A percentile compares a stretch with the other conserved stretches of the same genome.
Conservation (phyloP, 2,797 vertebrate species). For the Eutrigla gurnardus region DNA sequence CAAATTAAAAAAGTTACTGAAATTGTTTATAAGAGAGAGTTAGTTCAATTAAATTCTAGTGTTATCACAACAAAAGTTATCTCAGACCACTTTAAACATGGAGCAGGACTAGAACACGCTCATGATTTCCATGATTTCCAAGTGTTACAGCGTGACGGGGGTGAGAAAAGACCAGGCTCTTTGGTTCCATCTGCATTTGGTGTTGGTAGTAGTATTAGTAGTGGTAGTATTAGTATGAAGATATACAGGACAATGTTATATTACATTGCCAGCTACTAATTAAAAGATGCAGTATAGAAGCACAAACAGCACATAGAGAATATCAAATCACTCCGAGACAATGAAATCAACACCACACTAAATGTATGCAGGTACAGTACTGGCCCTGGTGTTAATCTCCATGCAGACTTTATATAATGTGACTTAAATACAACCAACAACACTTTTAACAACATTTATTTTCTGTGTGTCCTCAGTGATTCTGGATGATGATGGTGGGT, state of each 20-base stretch:
- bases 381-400: not conserved
- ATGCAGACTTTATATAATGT: not conserved
- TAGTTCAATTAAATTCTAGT: not conserved
- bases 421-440: not conserved
- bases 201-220: too few relatives aligned
- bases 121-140: too few relatives aligned
- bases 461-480: conserved; percentile 76
- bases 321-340: too few relatives aligned
- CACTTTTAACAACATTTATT: not conserved
- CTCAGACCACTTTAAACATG: too few relatives aligned
- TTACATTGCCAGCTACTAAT: not conserved
- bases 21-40: not conserved
- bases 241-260: not conserved
- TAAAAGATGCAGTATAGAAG: not conserved
- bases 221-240: too few relatives aligned
- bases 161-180: too few relatives aligned
- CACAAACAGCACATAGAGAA: not conserved
- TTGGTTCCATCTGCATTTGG: too few relatives aligned
- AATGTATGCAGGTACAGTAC: too few relatives aligned
- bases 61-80: too few relatives aligned
- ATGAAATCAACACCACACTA: not conserved
- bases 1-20: too few relatives aligned
- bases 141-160: too few relatives aligned
- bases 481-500: conserved; percentile 87
- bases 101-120: too few relatives aligned